phyloP scores from a whole-genome alignment of 1,140 invertebrate species.

The Plectrocnemia conspersa region DNA sequence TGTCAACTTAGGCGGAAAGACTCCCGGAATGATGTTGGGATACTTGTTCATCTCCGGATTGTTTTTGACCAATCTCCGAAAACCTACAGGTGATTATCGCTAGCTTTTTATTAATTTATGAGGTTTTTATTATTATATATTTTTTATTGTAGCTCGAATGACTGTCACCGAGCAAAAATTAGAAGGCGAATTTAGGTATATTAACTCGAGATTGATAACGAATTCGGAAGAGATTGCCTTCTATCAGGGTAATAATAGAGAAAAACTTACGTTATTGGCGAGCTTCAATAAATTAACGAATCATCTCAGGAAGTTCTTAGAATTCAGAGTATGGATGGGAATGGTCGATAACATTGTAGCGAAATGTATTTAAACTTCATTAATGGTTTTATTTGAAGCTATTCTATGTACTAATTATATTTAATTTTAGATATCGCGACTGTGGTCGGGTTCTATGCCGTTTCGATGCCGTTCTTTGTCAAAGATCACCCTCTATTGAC shows the following conservation, averaged over 20 bases:
- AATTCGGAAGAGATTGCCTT: conserved; percentile 98
- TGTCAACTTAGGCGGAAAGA: conserved; percentile 80
- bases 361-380: conserved; percentile 72
- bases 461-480: conserved; percentile 89
- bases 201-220: conserved; percentile 92
- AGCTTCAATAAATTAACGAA: conserved; percentile 86
- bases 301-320: conserved; percentile 84
- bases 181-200: conserved; percentile 96
- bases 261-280: conserved; percentile 80
- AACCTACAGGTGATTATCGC: conserved; percentile 65
- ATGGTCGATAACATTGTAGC: conserved; percentile 94
- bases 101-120: conserved; percentile 6
- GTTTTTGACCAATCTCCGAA: conserved; percentile 72
- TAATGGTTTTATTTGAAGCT: not conserved
- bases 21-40: conserved; percentile 77
- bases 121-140: conserved; percentile 6
- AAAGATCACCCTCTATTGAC: conserved; percentile 61
- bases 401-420: conserved; percentile 23
- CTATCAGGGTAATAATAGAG: conserved; percentile 83
- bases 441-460: conserved; percentile 90
- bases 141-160: conserved; percentile 53
- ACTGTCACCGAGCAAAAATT: conserved; percentile 93
- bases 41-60: conserved; percentile 83
- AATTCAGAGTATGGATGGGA: conserved; percentile 90
- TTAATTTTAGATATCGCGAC: conserved; percentile 79